Conservation (phyloP, 2,113 vertebrate species). For the Lycaon pictus region DNA sequence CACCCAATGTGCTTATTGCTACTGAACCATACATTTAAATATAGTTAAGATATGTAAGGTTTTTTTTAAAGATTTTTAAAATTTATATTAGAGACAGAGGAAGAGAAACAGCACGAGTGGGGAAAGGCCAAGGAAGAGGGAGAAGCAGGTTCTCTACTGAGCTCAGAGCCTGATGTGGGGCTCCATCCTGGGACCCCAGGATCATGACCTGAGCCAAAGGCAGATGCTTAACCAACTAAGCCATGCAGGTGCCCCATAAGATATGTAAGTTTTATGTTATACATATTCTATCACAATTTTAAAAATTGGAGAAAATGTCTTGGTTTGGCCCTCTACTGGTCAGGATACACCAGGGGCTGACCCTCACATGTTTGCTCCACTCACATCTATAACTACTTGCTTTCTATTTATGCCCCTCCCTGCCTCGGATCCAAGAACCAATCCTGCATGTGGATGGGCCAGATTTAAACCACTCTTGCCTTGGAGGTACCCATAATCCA, state of each 20-base stretch:
- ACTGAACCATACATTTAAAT: background rate
- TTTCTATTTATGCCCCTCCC: background rate
- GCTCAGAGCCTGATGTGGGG: too few relatives aligned
- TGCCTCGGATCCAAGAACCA: accelerated
- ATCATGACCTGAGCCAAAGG: too few relatives aligned
- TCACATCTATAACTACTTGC: background rate
- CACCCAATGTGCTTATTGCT: background rate
- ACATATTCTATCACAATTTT: background rate
- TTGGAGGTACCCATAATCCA: background rate
- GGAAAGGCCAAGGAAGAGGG: too few relatives aligned
- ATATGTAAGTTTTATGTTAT: background rate
- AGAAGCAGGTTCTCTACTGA: too few relatives aligned
- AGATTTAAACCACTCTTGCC: background rate
- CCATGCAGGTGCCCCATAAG: background rate
- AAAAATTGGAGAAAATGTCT: background rate
- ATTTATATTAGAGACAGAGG: too few relatives aligned
- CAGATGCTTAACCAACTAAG: too few relatives aligned
- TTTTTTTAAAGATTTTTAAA: too few relatives aligned
- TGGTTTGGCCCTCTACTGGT: background rate
- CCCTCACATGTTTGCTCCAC: background rate
- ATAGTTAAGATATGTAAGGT: background rate
- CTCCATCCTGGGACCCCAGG: too few relatives aligned
- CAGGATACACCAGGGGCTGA: background rate
- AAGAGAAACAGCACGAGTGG: too few relatives aligned
- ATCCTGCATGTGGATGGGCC: background rate